Evolutionary conservation across 2,888 invertebrate species (phyloP).

Genomic region (Ariolimax columbianus): DNA sequence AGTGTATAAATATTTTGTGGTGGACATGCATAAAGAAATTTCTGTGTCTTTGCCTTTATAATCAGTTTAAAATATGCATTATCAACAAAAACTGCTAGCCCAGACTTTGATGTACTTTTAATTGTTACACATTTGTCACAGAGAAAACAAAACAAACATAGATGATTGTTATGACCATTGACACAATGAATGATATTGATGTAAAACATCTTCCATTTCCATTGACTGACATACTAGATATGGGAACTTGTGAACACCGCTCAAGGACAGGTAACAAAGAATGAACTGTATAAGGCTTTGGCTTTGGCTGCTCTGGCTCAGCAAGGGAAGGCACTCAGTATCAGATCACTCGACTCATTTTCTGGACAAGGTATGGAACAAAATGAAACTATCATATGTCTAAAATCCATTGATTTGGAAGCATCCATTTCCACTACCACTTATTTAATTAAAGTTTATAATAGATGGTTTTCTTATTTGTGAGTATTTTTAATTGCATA

Average conservation of each 20-base stretch:
- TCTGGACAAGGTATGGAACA: constrained; percentile 60
- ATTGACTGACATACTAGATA: constrained; percentile 70
- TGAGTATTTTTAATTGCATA: too few species aligned
- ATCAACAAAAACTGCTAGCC: not conserved
- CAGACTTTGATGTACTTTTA: not conserved
- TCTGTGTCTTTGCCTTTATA: not conserved
- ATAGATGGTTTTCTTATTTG: too few species aligned
- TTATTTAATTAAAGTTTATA: too few species aligned
- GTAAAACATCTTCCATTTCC: not conserved
- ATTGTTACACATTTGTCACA: not conserved
- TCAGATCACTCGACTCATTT: constrained; percentile 77
- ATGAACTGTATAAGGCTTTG: constrained; percentile 78
- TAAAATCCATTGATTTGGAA: too few species aligned
- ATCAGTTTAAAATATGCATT: not conserved
- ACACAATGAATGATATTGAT: not conserved
- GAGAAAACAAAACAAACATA: not conserved
- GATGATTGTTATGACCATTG: not conserved
- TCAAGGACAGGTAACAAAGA: constrained; percentile 75
- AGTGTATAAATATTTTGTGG: too few species aligned
- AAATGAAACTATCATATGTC: too few species aligned
- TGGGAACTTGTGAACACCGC: constrained; percentile 78
- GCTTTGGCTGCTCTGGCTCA: constrained; percentile 79
- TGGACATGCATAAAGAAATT: too few species aligned
- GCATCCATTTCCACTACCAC: too few species aligned
- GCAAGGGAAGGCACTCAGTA: constrained; percentile 78